Evolutionary conservation across 2,797 vertebrate genomes (phyloP).

Genomic region (Propithecus perrieri): DNA sequence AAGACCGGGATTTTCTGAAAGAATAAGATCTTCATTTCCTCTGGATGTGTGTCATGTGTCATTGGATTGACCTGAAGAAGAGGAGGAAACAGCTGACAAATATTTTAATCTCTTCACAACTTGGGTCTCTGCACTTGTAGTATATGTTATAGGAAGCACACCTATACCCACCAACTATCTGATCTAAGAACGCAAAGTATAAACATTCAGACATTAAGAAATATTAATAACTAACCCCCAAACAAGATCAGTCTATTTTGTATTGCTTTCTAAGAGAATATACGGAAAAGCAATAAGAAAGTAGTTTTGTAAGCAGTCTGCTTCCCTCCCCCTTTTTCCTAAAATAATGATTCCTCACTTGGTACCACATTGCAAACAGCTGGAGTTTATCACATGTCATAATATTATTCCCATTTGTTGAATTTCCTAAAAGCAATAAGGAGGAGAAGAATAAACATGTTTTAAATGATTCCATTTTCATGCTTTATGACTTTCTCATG

Average conservation of each 20-base stretch:
- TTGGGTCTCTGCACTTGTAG: background rate
- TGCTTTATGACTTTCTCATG: slow-evolving; percentile 34
- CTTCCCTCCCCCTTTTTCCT: background rate
- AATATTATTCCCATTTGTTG: slow-evolving; percentile 40
- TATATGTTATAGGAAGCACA: background rate
- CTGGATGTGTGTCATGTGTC: background rate
- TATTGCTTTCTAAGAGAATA: slow-evolving; percentile 29
- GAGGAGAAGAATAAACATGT: background rate
- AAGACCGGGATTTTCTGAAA: slow-evolving; percentile 21
- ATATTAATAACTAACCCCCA: background rate
- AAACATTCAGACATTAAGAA: slow-evolving; percentile 27
- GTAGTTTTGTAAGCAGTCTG: background rate
- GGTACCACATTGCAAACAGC: background rate
- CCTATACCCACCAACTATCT: background rate
- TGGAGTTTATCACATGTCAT: background rate
- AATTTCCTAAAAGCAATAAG: slow-evolving; percentile 38
- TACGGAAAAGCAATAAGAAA: background rate
- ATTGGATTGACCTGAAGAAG: background rate
- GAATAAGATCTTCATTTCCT: background rate
- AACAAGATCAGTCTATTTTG: slow-evolving; percentile 25
- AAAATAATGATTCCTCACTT: background rate
- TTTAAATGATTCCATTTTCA: slow-evolving; percentile 45
- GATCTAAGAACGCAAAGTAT: background rate
- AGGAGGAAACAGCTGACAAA: background rate
- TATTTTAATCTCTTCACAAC: background rate